These are phyloP conservation scores for Lacanobia oleracea DNA, from an alignment of 2,888 invertebrate species.

Conservation along the genomic window DNA sequence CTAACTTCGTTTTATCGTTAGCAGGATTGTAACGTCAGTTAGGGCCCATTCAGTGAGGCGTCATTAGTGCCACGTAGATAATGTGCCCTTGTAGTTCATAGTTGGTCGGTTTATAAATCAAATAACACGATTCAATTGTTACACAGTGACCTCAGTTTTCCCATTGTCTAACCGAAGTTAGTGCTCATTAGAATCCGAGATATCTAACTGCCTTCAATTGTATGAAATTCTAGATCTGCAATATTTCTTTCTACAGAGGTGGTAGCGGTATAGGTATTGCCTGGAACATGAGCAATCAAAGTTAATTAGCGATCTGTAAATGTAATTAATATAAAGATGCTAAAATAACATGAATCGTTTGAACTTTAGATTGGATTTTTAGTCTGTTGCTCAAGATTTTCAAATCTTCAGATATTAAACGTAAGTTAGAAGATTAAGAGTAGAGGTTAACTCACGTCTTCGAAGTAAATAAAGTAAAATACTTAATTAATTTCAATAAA, in stretches of 20 bases:
- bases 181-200: constrained; percentile 22
- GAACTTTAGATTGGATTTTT: neutral
- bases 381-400: neutral
- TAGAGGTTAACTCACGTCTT: too few relatives aligned
- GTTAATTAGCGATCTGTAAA: constrained; percentile 18
- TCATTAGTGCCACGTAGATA: constrained; percentile 77
- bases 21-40: constrained; percentile 83
- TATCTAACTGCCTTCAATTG: constrained; percentile 9
- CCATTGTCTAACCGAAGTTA: constrained; percentile 21
- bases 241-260: constrained; percentile 4
- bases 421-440: too few relatives aligned
- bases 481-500: neutral
- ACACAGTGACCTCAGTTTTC: constrained; percentile 5
- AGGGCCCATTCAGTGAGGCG: constrained; percentile 76
- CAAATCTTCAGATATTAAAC: neutral
- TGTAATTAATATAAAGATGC: constrained; percentile 20
- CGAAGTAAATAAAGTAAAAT: too few relatives aligned
- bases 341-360: neutral
- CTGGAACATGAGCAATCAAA: neutral
- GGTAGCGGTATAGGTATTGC: neutral
- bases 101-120: constrained; percentile 20
- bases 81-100: constrained; percentile 56
- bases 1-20: constrained; percentile 87
- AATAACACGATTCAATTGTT: constrained; percentile 43
- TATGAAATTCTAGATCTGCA: constrained; percentile 2